A percentile compares a stretch with the other conserved stretches of the same genome.
Conservation (phyloP, 2,797 vertebrate genomes). For the Poecilia picta region DNA sequence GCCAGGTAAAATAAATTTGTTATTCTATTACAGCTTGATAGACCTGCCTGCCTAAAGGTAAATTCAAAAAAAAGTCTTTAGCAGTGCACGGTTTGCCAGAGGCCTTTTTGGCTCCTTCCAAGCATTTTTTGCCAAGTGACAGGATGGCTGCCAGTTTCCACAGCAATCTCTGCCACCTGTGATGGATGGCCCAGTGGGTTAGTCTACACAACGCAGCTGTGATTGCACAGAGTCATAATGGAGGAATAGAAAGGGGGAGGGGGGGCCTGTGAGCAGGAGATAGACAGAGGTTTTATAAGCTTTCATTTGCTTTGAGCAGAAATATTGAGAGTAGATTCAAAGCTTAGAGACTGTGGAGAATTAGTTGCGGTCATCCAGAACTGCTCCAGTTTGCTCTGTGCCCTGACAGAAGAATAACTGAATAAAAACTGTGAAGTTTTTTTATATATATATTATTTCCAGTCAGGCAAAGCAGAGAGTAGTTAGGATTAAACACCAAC, state of each 20-base stretch:
- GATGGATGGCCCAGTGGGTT: slow-evolving; percentile 81
- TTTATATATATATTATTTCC: background rate
- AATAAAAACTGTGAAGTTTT: slow-evolving; percentile 44
- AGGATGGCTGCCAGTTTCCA: slow-evolving; percentile 79
- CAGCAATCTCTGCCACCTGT: slow-evolving; percentile 81
- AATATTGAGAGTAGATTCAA: slow-evolving; percentile 65
- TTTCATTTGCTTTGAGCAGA: slow-evolving; percentile 69
- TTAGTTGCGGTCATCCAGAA: slow-evolving; percentile 59
- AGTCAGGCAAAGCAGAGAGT: slow-evolving; percentile 21
- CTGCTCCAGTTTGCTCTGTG: slow-evolving; percentile 35
- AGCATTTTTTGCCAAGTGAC: slow-evolving; percentile 75
- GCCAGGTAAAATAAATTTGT: slow-evolving; percentile 79
- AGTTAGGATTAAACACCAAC: slow-evolving; percentile 33
- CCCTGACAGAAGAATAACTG: slow-evolving; percentile 47
- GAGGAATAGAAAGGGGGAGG: slow-evolving; percentile 48
- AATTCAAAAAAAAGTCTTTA: slow-evolving; percentile 72
- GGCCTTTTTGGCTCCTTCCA: slow-evolving; percentile 75
- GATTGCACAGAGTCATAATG: slow-evolving; percentile 68
- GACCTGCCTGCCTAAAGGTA: slow-evolving; percentile 64
- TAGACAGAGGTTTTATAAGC: slow-evolving; percentile 76
- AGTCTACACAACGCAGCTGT: slow-evolving; percentile 75
- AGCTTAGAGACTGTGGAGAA: slow-evolving; percentile 53
- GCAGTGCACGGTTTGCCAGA: slow-evolving; percentile 71
- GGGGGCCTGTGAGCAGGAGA: slow-evolving; percentile 73
- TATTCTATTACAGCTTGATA: slow-evolving; percentile 66